phyloP scores from a whole-genome alignment of 2,888 invertebrate species.

The Amblyjoppa fuscipennis region DNA sequence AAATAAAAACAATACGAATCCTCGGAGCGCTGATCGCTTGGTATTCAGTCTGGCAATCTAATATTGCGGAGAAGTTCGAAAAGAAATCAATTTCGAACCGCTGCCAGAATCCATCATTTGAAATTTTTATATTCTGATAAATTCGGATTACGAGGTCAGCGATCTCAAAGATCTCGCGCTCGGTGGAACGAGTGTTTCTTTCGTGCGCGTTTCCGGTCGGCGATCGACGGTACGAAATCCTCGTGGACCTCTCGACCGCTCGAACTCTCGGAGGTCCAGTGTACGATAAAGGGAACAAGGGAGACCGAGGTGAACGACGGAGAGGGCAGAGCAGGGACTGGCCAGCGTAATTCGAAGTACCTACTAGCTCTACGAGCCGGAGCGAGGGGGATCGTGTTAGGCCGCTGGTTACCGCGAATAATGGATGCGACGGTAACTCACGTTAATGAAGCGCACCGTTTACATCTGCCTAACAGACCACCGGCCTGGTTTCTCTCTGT shows the following conservation, averaged over 20 bases:
- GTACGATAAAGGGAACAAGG: constrained; percentile 14
- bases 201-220: too few species aligned
- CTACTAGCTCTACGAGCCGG: constrained; percentile 28
- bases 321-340: constrained; percentile 21
- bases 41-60: too few species aligned
- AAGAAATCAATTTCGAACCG: too few species aligned
- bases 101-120: too few species aligned
- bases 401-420: constrained; percentile 78
- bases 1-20: too few species aligned
- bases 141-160: too few species aligned
- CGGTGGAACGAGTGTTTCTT: too few species aligned
- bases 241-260: constrained; percentile 3
- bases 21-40: too few species aligned
- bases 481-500: constrained; percentile 61
- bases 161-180: too few species aligned
- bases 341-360: constrained; percentile 67
- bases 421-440: constrained; percentile 81
- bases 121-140: too few species aligned
- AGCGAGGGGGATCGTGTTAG: constrained; percentile 66
- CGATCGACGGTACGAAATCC: not conserved
- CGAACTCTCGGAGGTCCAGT: not conserved
- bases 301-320: constrained; percentile 1
- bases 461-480: constrained; percentile 77
- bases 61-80: too few species aligned
- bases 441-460: constrained; percentile 81